Conservation (phyloP, 2,797 vertebrate species). For the Hemitrygon akajei region DNA sequence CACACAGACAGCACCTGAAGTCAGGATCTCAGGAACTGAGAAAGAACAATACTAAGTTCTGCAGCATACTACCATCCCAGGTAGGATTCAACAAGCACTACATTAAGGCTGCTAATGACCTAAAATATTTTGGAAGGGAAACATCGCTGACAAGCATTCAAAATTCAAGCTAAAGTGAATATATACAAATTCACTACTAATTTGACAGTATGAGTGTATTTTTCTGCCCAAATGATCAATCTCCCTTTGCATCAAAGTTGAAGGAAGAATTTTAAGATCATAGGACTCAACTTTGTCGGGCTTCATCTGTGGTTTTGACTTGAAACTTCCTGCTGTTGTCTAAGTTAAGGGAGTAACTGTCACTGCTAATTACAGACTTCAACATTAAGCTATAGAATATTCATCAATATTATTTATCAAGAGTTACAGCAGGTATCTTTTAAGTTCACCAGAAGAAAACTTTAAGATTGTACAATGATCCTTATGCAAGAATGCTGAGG, state of each 20-base stretch:
- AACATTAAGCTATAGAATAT: background rate
- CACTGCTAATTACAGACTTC: background rate
- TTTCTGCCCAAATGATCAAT: background rate
- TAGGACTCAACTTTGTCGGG: conserved; percentile 2
- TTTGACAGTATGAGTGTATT: background rate
- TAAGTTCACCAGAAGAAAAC: background rate
- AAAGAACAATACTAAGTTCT: too few species aligned
- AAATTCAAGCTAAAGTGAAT: background rate
- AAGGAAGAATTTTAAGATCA: background rate
- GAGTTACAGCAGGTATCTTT: background rate
- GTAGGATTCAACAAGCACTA: background rate
- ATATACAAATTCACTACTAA: background rate
- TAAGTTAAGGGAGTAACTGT: background rate
- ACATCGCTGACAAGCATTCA: background rate
- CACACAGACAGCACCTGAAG: too few species aligned
- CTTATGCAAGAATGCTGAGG: background rate
- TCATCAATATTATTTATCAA: background rate
- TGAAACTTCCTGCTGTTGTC: background rate
- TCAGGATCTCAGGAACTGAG: too few species aligned
- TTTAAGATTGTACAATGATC: background rate
- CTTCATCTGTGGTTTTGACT: background rate
- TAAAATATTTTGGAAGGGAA: background rate
- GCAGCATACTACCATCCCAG: too few species aligned
- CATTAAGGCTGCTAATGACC: background rate
- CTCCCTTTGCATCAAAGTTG: background rate